Percentiles rank a stretch among this genome's conserved stretches.
These are phyloP conservation scores for Cylloceria caligata DNA, from an alignment of 2,888 invertebrate species.

Conservation along the genomic window DNA sequence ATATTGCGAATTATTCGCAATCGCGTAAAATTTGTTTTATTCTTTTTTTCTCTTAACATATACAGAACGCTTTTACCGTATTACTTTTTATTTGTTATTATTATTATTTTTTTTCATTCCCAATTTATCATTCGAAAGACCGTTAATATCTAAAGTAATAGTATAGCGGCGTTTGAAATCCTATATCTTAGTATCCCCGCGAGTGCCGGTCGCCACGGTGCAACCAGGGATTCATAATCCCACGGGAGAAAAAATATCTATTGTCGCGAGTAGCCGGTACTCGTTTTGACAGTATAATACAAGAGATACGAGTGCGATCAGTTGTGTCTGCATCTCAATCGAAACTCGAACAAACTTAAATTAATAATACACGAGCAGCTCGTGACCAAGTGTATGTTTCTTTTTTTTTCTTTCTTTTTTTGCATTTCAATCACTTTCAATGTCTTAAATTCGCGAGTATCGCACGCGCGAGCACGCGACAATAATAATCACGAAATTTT, in stretches of 20 bases:
- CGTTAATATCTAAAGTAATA: conserved; percentile 64
- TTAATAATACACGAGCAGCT: conserved; percentile 55
- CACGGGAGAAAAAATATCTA: conserved; percentile 61
- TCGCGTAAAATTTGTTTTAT: conserved; percentile 34
- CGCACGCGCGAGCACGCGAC: conserved; percentile 13
- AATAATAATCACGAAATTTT: conserved; percentile 40
- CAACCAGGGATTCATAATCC: conserved; percentile 54
- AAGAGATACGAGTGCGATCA: conserved; percentile 35
- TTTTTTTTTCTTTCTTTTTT: conserved; percentile 30
- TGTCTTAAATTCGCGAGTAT: conserved; percentile 48
- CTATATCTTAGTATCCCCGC: conserved; percentile 50
- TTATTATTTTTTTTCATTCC: conserved; percentile 49
- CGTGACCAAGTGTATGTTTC: conserved; percentile 30
- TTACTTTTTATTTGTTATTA: neutral
- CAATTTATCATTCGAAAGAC: conserved; percentile 52
- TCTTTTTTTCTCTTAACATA: conserved; percentile 71
- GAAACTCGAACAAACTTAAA: conserved; percentile 51
- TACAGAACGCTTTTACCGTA: conserved; percentile 63
- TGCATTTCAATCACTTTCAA: conserved; percentile 51
- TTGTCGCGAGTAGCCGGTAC: conserved; percentile 63
- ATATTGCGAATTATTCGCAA: conserved; percentile 16
- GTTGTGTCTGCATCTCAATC: conserved; percentile 32
- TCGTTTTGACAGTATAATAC: conserved; percentile 61
- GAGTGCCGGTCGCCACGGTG: conserved; percentile 22
- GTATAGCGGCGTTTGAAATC: conserved; percentile 57